Conservation (phyloP, 1,140 invertebrate species). For the Philotrypesis tridentata region DNA sequence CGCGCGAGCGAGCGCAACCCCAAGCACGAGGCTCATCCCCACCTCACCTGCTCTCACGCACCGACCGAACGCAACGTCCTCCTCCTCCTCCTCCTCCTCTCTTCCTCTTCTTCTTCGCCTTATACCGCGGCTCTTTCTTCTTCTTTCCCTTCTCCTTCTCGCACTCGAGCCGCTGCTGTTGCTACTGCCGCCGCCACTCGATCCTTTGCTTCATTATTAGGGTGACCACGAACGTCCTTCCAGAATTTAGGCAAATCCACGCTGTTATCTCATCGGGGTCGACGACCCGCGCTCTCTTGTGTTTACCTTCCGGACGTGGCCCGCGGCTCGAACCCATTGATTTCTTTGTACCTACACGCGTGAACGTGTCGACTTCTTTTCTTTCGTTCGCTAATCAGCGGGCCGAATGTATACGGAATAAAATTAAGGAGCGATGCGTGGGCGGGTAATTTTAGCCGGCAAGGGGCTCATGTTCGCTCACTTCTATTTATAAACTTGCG, state of each 20-base stretch:
- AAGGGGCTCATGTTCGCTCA: background rate
- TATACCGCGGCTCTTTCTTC: slow-evolving; percentile 7
- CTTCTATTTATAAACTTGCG: no score
- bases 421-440: no score
- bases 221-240: slow-evolving; percentile 9
- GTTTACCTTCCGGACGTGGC: background rate
- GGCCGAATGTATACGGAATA: background rate
- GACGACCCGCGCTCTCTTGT: slow-evolving; percentile 16
- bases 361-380: background rate
- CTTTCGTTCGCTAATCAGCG: background rate
- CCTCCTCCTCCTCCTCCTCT: slow-evolving; percentile 28
- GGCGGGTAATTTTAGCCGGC: background rate
- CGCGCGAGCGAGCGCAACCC: background rate
- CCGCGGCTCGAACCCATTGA: no score
- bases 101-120: slow-evolving; percentile 31
- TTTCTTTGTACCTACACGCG: no score
- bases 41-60: background rate
- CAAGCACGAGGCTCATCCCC: slow-evolving; percentile 12
- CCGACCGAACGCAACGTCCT: background rate
- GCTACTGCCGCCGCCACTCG: slow-evolving; percentile 32
- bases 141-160: background rate
- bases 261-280: slow-evolving; percentile 35
- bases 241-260: slow-evolving; percentile 23
- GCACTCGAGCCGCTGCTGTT: background rate
- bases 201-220: slow-evolving; percentile 44